Percentiles rank a stretch among this genome's conserved stretches.
phyloP scores from a whole-genome alignment of 2,797 vertebrate species.

The Morus bassanus region DNA sequence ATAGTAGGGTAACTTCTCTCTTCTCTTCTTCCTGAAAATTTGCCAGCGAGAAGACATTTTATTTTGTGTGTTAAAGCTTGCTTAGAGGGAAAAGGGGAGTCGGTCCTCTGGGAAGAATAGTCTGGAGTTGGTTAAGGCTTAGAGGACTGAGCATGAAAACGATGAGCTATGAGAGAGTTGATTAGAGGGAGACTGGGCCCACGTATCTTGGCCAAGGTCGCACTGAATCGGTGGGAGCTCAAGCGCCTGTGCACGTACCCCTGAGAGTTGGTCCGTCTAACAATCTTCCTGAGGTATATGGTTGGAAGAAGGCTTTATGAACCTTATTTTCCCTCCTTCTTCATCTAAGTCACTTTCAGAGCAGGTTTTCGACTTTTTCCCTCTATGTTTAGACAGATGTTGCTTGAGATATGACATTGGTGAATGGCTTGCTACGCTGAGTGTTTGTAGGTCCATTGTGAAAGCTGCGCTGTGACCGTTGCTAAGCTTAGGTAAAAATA shows the following conservation, averaged over 20 bases:
- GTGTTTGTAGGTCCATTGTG: background rate
- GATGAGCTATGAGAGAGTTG: background rate
- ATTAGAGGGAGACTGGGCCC: background rate
- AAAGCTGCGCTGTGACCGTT: background rate
- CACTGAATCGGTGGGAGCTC: background rate
- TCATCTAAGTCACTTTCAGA: background rate
- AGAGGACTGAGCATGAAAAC: background rate
- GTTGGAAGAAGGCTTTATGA: background rate
- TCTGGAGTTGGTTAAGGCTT: background rate
- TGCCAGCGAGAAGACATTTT: background rate
- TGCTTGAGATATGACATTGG: background rate
- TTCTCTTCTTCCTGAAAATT: background rate
- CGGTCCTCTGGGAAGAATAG: background rate
- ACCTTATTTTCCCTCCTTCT: background rate
- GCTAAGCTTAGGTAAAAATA: background rate
- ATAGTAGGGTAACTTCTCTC: background rate
- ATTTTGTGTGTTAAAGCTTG: background rate
- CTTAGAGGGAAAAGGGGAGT: background rate
- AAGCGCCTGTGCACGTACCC: fast-evolving
- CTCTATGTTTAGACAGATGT: background rate
- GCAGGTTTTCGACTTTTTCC: background rate
- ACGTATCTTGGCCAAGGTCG: background rate
- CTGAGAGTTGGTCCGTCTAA: background rate
- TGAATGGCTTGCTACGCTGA: background rate
- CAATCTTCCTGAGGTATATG: background rate